Evolutionary conservation across 2,113 vertebrate genomes (phyloP).

Genomic region (Seriola quinqueradiata): DNA sequence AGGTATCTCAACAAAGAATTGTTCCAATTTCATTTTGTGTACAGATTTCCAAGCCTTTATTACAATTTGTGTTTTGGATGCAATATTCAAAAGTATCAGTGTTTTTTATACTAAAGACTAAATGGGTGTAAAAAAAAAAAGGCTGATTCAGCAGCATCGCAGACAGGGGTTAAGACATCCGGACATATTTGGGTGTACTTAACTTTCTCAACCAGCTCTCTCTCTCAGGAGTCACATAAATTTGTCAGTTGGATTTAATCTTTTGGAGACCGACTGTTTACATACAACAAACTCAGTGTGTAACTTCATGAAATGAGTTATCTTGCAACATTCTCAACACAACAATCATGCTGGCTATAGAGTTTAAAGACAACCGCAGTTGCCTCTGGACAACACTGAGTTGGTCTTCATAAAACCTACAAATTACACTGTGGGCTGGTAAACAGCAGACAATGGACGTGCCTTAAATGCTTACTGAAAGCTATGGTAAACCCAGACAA

Average conservation of each 20-base stretch:
- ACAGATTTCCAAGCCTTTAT: constrained; percentile 28
- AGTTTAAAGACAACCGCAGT: constrained; percentile 46
- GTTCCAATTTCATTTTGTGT: constrained; percentile 30
- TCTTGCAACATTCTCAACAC: constrained; percentile 49
- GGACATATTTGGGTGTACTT: constrained; percentile 37
- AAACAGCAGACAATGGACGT: constrained; percentile 50
- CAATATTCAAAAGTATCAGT: neutral
- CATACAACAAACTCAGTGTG: constrained; percentile 46
- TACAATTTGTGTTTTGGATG: constrained; percentile 20
- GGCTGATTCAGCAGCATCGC: constrained; percentile 26
- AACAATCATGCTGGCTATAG: constrained; percentile 44
- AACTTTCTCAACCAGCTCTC: constrained; percentile 31
- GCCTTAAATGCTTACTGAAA: constrained; percentile 27
- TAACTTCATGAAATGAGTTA: constrained; percentile 40
- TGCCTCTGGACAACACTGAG: constrained; percentile 61
- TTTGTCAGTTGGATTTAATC: constrained; percentile 44
- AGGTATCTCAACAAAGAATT: constrained; percentile 34
- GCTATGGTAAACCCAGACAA: constrained; percentile 33
- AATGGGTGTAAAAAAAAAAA: constrained; percentile 11
- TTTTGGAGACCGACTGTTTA: constrained; percentile 37
- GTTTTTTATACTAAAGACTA: neutral
- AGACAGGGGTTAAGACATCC: constrained; percentile 32
- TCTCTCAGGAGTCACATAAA: constrained; percentile 41
- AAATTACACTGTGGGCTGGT: constrained; percentile 57
- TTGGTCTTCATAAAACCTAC: constrained; percentile 74